These are phyloP conservation scores for Empidonax alnorum DNA, from an alignment of 2,113 vertebrate genomes.

Conservation along the genomic window DNA sequence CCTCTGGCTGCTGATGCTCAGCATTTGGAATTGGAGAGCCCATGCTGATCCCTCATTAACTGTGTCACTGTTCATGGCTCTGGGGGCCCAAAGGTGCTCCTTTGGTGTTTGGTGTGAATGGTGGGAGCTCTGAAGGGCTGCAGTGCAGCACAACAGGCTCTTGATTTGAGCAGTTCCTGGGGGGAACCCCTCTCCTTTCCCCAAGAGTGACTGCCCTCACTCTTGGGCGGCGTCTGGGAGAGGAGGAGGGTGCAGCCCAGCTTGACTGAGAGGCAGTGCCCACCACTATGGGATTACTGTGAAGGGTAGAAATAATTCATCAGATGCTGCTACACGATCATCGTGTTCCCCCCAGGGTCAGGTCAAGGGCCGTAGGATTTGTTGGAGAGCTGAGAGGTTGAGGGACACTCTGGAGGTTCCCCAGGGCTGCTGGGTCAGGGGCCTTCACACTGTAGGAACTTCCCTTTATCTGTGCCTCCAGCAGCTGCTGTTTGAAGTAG, in stretches of 20 bases:
- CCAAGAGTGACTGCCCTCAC: neutral
- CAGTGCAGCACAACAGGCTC: neutral
- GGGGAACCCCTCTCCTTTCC: neutral
- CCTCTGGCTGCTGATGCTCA: neutral
- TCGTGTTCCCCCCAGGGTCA: neutral
- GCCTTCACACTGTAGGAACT: neutral
- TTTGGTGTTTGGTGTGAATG: neutral
- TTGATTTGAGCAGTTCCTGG: neutral
- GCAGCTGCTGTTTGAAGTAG: neutral
- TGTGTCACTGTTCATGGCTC: neutral
- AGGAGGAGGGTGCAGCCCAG: neutral
- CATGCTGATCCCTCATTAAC: neutral
- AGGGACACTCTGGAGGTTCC: neutral
- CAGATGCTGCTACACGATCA: neutral
- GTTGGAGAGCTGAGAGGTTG: neutral
- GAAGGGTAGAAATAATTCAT: neutral
- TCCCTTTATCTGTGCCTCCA: neutral
- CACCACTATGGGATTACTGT: neutral
- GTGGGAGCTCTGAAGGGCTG: neutral
- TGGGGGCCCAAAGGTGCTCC: neutral
- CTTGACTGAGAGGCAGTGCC: neutral
- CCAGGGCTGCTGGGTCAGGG: neutral
- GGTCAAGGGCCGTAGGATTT: neutral
- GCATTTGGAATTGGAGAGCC: neutral
- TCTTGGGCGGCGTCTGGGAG: neutral